phyloP scores from a whole-genome alignment of 2,113 vertebrate genomes.

The Oryzias javanicus region DNA sequence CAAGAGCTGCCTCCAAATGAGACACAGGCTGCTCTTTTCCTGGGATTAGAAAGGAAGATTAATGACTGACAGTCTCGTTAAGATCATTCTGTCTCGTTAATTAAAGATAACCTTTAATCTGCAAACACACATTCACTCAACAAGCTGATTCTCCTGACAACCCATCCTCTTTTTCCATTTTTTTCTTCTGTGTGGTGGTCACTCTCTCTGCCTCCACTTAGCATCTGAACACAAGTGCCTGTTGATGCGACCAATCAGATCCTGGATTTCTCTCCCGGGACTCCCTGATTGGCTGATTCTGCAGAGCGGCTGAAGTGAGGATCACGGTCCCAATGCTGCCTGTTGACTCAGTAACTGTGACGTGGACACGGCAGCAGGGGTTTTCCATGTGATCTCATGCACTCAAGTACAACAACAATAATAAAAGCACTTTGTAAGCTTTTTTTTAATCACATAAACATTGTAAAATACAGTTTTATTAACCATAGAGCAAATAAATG shows the following conservation, averaged over 20 bases:
- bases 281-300: conserved; percentile 43
- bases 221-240: conserved; percentile 37
- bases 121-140: conserved; percentile 18
- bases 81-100: conserved; percentile 60
- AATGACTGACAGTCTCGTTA: conserved; percentile 57
- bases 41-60: conserved; percentile 60
- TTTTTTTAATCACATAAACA: too few relatives aligned
- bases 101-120: conserved; percentile 57
- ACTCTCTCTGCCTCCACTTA: conserved; percentile 45
- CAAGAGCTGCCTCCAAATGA: conserved; percentile 2
- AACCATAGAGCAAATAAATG: too few relatives aligned
- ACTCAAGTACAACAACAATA: too few relatives aligned
- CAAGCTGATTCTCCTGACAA: conserved; percentile 5
- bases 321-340: conserved; percentile 27
- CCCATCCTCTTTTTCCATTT: neutral
- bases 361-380: too few relatives aligned
- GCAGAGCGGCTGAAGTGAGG: conserved; percentile 29
- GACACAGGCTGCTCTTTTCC: conserved; percentile 58
- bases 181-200: conserved; percentile 45
- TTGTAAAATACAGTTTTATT: too few relatives aligned
- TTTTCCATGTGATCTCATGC: too few relatives aligned
- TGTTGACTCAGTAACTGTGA: conserved; percentile 48
- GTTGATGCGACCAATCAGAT: conserved; percentile 45
- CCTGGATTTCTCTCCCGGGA: neutral
- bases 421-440: too few relatives aligned